Base-by-base conservation (phyloP, 1,140 invertebrate genomes). In the Bombyx mandarina region DNA sequence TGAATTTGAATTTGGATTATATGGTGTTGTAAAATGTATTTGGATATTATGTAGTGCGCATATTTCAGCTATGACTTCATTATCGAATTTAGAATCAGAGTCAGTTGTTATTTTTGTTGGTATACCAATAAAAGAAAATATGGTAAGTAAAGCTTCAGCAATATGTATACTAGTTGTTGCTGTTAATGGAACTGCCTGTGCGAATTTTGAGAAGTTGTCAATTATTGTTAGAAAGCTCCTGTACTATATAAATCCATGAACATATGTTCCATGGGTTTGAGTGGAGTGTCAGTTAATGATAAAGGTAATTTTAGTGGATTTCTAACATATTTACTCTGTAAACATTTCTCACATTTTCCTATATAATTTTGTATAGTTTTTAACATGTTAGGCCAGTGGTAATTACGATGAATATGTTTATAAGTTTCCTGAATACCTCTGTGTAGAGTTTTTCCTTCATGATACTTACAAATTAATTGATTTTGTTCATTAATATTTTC, bases 341-440 rank as follows among this genome's bases (percentile, higher is more conserved):
- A 18, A n/a, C 54, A 56, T 8, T 10, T 56, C 6, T 48, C 45
- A 43, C 45, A 56, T 42, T 48, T 7, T 3, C 10, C 47, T 12
- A 55, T 60, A 47, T n/a, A 60, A 42, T 56, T 60, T 47, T 60
- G 58, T 12, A 53, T 62, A 43, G 53, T 45, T n/a, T 12, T 10
- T 49, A 55, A 18, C 54, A 63, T 59, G 22, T 61, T 61, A 22
- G 50, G 54, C 59, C 59, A 57, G 42, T 57, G 55, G 6, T 57
- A 61, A 45, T 61, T 57, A 9, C 55, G 12, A 22, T 57, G 60
- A n/a, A 83, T 22, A 9, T 74, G 67, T 66, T 72, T 73, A 49
- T 63, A 63, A 0, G 69, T 83, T 75, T 85, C 79, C 3, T 72
- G 63, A 45, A 75, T 78, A 45, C 75, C 77, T 49, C 76, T 60